A percentile compares a stretch with the other conserved stretches of the same genome.
Conservation (phyloP, 2,113 vertebrate genomes). For the Pachyramphus minor region DNA sequence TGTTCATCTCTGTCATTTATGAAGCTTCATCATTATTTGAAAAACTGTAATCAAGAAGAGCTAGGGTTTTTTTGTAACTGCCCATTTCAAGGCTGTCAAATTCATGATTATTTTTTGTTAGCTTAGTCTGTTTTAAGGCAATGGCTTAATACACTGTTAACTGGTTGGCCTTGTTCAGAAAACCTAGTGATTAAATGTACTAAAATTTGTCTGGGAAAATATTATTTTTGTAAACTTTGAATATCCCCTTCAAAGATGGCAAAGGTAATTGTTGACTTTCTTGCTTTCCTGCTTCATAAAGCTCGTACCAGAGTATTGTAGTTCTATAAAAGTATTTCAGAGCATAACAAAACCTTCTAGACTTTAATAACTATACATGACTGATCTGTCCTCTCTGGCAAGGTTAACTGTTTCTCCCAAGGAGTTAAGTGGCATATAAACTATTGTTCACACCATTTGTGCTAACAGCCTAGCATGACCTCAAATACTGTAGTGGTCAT, state of each 20-base stretch:
- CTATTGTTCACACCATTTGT: slow-evolving; percentile 83
- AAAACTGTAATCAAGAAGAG: slow-evolving; percentile 54
- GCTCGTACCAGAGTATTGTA: neutral
- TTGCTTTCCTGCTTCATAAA: slow-evolving; percentile 50
- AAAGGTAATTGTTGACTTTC: slow-evolving; percentile 34
- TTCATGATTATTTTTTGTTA: neutral
- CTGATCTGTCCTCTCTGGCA: slow-evolving; percentile 79
- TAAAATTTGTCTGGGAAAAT: neutral
- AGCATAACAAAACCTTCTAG: slow-evolving; percentile 74
- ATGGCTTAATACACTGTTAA: neutral
- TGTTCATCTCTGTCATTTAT: slow-evolving; percentile 21
- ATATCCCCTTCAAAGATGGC: slow-evolving; percentile 8
- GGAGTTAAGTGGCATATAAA: slow-evolving; percentile 84
- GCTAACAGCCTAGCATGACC: slow-evolving; percentile 79
- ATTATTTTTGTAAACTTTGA: neutral
- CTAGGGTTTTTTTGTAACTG: neutral
- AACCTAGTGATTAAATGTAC: neutral
- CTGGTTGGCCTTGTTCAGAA: slow-evolving; percentile 6
- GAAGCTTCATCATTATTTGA: slow-evolving; percentile 34
- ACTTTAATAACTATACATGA: slow-evolving; percentile 80
- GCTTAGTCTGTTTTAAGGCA: neutral
- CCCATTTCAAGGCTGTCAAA: neutral
- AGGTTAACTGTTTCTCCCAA: slow-evolving; percentile 83
- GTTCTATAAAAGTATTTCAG: slow-evolving; percentile 69
- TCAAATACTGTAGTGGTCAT: slow-evolving; percentile 70